Evolutionary conservation across 2,113 vertebrate species (phyloP), one percentile per base, ranked within the genome.

Genomic region (Callionymus lyra): DNA sequence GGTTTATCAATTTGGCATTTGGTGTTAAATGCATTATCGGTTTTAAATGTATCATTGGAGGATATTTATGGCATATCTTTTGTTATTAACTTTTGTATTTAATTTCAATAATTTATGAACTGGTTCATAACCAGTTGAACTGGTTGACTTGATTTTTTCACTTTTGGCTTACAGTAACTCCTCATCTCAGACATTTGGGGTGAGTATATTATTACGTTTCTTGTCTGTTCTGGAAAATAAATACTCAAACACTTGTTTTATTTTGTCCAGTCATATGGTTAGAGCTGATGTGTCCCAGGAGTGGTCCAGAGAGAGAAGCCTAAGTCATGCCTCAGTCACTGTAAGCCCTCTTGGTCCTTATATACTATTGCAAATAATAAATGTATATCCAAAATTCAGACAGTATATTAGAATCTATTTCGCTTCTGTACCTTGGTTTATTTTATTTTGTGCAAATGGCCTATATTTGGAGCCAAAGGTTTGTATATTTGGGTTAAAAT

Each of bases 141-240:
- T n/a, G n/a, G n/a, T n/a, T n/a, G n/a, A n/a, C n/a, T 8, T 27
- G 8, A 27, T 35, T 10, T 60, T n/a, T 14, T 3, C 50, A 9
- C 51, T 70, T 46, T 63, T 19, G 68, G 74, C 62, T 31, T 13
- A 12, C 56, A 93, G 91, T 89, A 54, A 88, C 83, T 12, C 84
- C 86, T 45, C 69, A 58, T 37, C 85, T 81, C 48, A 82, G 82
- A 63, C 50, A 75, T 41, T 62, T 68, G 51, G 88, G 85, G 89
- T 80, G 59, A n/a, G 40, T 37, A 12, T 42, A 48, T 2, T 3
- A 15, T 33, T 18, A n/a, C n/a, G 34, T 31, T 43, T 13, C 9
- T 35, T 37, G 5, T 15, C 12, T 34, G 13, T 47, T 34, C 17
- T 12, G 4, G 38, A 6, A 27, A 4, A 8, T 12, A 2, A 15